Evolutionary conservation across 2,797 vertebrate species (phyloP).

Genomic region (Phyllotis vaccarum): DNA sequence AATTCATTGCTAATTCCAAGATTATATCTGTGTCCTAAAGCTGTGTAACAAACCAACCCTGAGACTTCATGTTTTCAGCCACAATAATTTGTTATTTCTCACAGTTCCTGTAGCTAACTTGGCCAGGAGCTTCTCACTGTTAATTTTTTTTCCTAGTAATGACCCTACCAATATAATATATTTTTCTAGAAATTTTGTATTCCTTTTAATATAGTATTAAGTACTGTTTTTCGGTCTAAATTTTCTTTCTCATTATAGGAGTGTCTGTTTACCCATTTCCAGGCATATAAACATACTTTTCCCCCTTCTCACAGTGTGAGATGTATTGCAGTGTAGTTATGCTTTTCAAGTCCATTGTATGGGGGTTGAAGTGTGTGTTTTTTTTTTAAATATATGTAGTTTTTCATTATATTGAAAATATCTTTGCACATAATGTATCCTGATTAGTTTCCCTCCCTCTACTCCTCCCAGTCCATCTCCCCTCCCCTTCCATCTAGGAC

Average conservation of each 20-base stretch:
- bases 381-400: not conserved
- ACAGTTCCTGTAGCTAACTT: conserved; percentile 23
- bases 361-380: not conserved
- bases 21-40: not conserved
- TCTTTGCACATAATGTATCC: not conserved
- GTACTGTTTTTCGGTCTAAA: not conserved
- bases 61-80: not conserved
- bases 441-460: not conserved
- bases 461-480: not conserved
- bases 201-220: conserved; percentile 39
- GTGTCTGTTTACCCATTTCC: not conserved
- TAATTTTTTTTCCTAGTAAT: not conserved
- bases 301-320: not conserved
- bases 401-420: not conserved
- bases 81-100: not conserved
- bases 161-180: not conserved
- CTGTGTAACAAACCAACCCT: not conserved
- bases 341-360: not conserved
- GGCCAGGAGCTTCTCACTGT: not conserved
- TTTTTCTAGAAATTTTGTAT: conserved; percentile 18
- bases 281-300: conserved; percentile 17
- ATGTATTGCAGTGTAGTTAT: not conserved
- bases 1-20: not conserved
- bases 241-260: conserved; percentile 22
- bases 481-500: not conserved